Percentiles rank a stretch among this genome's conserved stretches.
phyloP scores from a whole-genome alignment of 2,797 vertebrate genomes.

The Megalops cyprinoides region DNA sequence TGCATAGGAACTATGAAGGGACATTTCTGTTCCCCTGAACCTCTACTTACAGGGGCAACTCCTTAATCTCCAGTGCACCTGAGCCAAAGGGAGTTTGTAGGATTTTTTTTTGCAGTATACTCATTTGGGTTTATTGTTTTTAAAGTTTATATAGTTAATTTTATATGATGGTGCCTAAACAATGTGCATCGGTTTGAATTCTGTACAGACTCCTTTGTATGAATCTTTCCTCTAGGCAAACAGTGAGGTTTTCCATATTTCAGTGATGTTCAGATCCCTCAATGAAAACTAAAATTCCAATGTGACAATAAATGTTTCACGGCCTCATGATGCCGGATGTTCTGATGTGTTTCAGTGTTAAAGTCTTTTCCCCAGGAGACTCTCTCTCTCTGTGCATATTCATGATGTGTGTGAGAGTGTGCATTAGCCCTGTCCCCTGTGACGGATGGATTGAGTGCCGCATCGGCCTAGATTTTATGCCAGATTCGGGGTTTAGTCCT shows the following conservation, averaged over 20 bases:
- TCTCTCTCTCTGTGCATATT: too few relatives aligned
- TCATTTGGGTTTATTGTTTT: constrained; percentile 8
- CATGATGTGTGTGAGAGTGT: too few relatives aligned
- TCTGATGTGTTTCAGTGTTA: background rate
- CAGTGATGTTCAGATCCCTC: background rate
- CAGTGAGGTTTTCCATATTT: constrained; percentile 1
- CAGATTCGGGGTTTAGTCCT: too few relatives aligned
- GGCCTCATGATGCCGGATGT: background rate
- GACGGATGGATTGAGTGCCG: too few relatives aligned
- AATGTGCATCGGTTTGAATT: constrained; percentile 1
- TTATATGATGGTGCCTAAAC: constrained; percentile 8
- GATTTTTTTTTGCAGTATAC: background rate
- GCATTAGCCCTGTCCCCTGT: too few relatives aligned
- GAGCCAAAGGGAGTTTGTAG: background rate
- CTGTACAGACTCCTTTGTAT: background rate
- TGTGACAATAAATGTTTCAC: constrained; percentile 9
- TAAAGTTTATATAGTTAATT: too few relatives aligned
- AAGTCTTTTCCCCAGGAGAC: background rate
- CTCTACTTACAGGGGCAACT: background rate
- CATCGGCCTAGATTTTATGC: too few relatives aligned
- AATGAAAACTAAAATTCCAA: background rate
- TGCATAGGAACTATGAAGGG: background rate
- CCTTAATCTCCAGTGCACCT: background rate
- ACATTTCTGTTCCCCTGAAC: background rate
- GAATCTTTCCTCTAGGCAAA: background rate